Evolutionary conservation across 2,888 invertebrate genomes (phyloP).

Genomic region (Chymomyza caudatula): DNA sequence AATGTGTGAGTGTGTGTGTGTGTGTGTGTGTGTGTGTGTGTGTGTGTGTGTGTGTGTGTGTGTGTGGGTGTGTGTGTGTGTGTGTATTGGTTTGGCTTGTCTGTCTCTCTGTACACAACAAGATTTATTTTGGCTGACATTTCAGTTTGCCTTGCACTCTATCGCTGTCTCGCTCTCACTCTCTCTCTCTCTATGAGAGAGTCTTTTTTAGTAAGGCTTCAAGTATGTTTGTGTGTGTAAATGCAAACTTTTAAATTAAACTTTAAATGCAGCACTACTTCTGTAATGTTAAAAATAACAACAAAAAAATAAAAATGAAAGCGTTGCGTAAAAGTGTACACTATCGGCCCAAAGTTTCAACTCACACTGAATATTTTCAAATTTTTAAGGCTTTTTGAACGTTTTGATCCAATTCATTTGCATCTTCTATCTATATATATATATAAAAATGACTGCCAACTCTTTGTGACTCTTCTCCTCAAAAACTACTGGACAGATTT

Average conservation of each 20-base stretch:
- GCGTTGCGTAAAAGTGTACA: conserved; percentile 25
- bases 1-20: not conserved
- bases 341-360: too few relatives aligned
- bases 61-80: not conserved
- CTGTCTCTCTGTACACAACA: conserved; percentile 1
- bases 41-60: not conserved
- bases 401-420: too few relatives aligned
- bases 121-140: conserved; percentile 26
- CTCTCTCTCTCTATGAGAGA: not conserved
- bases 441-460: too few relatives aligned
- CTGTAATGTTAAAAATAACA: not conserved
- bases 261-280: conserved; percentile 19
- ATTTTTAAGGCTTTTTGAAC: too few relatives aligned
- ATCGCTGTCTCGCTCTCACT: not conserved
- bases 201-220: not conserved
- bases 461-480: too few relatives aligned
- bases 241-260: conserved; percentile 30
- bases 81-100: not conserved
- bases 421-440: conserved; percentile 1
- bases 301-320: not conserved
- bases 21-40: conserved; percentile 4
- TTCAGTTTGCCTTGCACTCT: conserved; percentile 9
- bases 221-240: not conserved
- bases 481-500: too few relatives aligned
- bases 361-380: too few relatives aligned